phyloP scores from a whole-genome alignment of 2,113 vertebrate genomes.

The Turdus rufiventris region DNA sequence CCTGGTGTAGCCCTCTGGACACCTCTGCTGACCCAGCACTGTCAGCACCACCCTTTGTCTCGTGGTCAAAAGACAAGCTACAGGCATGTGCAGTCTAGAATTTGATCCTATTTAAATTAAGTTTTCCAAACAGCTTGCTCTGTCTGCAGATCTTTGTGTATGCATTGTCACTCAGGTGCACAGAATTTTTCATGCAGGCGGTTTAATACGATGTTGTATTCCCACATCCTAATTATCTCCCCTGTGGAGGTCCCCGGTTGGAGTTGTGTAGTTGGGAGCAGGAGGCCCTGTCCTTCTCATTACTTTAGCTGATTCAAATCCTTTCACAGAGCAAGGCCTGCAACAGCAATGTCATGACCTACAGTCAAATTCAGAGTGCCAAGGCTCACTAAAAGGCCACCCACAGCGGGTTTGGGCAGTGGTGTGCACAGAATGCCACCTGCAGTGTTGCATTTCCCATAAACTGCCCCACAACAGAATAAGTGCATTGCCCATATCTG shows the following conservation, averaged over 20 bases:
- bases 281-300: neutral
- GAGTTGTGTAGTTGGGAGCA: neutral
- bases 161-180: accelerated
- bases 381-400: neutral
- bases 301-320: neutral
- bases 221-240: neutral
- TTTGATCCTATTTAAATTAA: neutral
- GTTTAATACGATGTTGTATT: neutral
- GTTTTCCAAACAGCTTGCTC: neutral
- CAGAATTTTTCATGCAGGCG: neutral
- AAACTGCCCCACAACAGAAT: neutral
- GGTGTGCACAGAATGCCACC: neutral
- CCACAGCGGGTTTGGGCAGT: neutral
- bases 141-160: too few species aligned
- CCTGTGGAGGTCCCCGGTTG: neutral
- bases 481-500: neutral
- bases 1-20: accelerated
- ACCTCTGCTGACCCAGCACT: accelerated
- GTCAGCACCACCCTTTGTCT: neutral
- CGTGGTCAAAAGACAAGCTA: neutral
- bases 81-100: accelerated
- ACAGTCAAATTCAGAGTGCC: neutral
- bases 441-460: neutral
- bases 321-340: neutral
- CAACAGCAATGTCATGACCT: neutral